These are phyloP conservation scores for Grus americana DNA, from an alignment of 2,113 vertebrate species.

Conservation along the genomic window DNA sequence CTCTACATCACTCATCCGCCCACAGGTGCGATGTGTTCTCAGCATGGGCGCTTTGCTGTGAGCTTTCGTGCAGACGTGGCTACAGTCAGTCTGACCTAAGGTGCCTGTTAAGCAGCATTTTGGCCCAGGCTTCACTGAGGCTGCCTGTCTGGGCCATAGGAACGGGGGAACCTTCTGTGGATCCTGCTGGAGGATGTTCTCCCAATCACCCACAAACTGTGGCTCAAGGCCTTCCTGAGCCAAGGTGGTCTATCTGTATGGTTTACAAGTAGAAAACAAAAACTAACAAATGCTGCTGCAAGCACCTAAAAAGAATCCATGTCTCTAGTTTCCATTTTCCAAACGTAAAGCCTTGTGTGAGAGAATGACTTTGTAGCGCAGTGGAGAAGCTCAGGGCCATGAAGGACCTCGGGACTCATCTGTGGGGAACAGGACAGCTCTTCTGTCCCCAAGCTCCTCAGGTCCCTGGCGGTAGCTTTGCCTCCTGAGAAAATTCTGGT, in stretches of 20 bases:
- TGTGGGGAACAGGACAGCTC: background rate
- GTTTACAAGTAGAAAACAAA: background rate
- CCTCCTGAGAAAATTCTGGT: background rate
- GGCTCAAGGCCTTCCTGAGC: background rate
- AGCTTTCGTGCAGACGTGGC: background rate
- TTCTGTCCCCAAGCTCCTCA: background rate
- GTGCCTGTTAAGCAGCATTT: background rate
- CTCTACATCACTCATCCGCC: background rate
- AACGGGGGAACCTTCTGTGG: background rate
- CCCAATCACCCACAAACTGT: background rate
- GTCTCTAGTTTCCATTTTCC: background rate
- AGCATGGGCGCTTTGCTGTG: accelerated
- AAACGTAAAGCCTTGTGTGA: background rate
- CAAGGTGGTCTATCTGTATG: background rate
- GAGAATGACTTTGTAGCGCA: background rate
- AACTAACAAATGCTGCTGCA: background rate
- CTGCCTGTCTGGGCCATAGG: background rate
- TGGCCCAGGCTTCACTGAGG: background rate
- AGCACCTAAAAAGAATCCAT: background rate
- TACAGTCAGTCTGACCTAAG: background rate
- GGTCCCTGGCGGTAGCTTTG: accelerated
- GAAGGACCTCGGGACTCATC: background rate
- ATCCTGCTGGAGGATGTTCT: background rate
- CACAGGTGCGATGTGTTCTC: accelerated
- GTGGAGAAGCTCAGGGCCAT: background rate